phyloP scores from a whole-genome alignment of 2,113 vertebrate genomes.

The Cacatua alba region DNA sequence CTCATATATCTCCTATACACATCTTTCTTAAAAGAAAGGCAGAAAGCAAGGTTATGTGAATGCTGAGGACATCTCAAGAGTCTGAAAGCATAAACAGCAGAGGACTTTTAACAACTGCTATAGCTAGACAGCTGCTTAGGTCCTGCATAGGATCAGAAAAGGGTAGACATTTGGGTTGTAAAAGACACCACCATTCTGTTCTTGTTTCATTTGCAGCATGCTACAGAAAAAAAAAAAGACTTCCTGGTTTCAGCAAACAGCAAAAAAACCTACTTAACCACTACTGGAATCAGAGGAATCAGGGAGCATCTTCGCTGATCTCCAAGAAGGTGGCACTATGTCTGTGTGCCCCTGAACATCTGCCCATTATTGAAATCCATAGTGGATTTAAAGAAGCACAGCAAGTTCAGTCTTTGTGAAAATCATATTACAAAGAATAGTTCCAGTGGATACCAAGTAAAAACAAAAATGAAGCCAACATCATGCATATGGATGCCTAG shows the following conservation, averaged over 20 bases:
- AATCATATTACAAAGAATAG: not conserved
- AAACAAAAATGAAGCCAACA: not conserved
- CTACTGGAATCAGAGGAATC: not conserved
- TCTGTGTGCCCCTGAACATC: not conserved
- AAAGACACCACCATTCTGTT: not conserved
- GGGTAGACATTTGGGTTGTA: not conserved
- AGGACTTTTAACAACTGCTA: not conserved
- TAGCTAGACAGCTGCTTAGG: too few species aligned
- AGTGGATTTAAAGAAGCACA: not conserved
- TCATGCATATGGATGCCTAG: not conserved
- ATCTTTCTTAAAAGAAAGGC: not conserved
- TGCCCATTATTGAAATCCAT: not conserved
- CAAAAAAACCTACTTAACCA: not conserved
- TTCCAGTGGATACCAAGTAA: not conserved
- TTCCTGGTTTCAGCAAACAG: not conserved
- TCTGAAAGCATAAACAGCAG: not conserved
- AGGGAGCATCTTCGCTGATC: not conserved
- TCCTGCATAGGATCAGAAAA: not conserved
- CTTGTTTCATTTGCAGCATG: not conserved
- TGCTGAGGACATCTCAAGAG: not conserved
- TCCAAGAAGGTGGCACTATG: not conserved
- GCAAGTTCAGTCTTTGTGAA: not conserved
- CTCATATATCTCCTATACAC: fast-evolving
- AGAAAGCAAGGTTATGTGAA: not conserved
- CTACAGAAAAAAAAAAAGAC: not conserved